Percentiles rank a stretch among this genome's conserved stretches.
phyloP scores from a whole-genome alignment of 2,113 vertebrate species.

The Geothlypis trichas region DNA sequence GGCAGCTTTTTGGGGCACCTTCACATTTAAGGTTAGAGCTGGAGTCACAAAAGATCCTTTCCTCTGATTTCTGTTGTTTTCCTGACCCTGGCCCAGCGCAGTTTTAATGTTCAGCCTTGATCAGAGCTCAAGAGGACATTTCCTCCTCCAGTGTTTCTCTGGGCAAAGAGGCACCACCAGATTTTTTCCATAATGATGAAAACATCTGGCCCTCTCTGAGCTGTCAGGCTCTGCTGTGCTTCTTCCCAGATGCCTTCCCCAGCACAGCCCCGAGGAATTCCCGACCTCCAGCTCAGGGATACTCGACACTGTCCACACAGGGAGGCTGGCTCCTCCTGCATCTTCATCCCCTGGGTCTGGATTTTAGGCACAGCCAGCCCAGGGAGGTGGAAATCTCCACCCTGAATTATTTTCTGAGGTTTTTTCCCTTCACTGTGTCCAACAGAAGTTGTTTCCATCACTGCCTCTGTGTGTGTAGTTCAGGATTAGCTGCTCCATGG shows the following conservation, averaged over 20 bases:
- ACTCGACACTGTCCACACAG: neutral
- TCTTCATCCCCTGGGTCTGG: neutral
- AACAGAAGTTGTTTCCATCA: neutral
- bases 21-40: neutral
- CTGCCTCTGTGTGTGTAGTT: accelerated
- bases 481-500: neutral
- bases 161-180: slow-evolving; percentile 59
- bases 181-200: slow-evolving; percentile 52
- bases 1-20: neutral
- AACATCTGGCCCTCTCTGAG: slow-evolving; percentile 7
- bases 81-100: neutral
- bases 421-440: neutral
- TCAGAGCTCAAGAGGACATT: slow-evolving; percentile 43
- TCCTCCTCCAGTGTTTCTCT: slow-evolving; percentile 29
- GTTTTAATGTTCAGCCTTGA: slow-evolving; percentile 25
- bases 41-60: neutral
- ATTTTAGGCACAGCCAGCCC: neutral
- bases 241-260: slow-evolving; percentile 30
- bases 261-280: neutral
- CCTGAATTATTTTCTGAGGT: neutral
- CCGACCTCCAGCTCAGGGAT: neutral
- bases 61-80: neutral
- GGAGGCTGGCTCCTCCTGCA: neutral
- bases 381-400: neutral
- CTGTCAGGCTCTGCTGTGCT: slow-evolving; percentile 47